Conservation (phyloP, 2,888 invertebrate genomes). For the Apamea anceps region DNA sequence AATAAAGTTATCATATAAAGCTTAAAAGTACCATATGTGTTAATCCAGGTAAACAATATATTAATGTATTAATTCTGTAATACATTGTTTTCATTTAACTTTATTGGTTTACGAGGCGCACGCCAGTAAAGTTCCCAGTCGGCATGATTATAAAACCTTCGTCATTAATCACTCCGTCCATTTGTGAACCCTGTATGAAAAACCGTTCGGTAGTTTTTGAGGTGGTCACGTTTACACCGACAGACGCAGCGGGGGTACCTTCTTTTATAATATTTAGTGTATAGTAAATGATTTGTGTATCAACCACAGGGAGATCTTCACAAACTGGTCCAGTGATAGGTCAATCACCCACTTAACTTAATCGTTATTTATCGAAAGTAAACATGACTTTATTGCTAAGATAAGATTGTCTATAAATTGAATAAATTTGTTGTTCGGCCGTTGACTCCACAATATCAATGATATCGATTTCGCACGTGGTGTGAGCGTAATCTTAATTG, state of each 20-base stretch:
- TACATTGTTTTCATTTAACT: background rate
- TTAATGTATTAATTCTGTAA: background rate
- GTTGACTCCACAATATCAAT: conserved; percentile 55
- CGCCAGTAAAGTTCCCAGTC: background rate
- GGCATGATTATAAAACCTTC: background rate
- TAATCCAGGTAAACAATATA: background rate
- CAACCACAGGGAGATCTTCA: conserved; percentile 17
- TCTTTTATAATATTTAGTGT: background rate
- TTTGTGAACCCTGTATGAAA: background rate
- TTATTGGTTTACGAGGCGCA: background rate
- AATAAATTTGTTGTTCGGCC: conserved; percentile 63
- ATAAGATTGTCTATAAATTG: conserved; percentile 66
- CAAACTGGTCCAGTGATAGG: conserved; percentile 43
- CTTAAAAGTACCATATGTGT: background rate
- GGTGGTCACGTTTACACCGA: background rate
- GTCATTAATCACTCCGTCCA: background rate
- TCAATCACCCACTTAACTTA: conserved; percentile 57
- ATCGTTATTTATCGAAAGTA: conserved; percentile 59
- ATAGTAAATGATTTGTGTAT: background rate
- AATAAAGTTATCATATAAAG: too few relatives aligned
- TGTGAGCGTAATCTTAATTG: conserved; percentile 53
- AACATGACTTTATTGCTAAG: conserved; percentile 58
- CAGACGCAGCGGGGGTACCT: background rate
- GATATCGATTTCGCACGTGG: conserved; percentile 55
- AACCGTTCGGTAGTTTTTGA: background rate